Evolutionary conservation across 2,888 invertebrate genomes (phyloP), one percentile per base, ranked within the genome.

Genomic region (Drosophila diplacantha): DNA sequence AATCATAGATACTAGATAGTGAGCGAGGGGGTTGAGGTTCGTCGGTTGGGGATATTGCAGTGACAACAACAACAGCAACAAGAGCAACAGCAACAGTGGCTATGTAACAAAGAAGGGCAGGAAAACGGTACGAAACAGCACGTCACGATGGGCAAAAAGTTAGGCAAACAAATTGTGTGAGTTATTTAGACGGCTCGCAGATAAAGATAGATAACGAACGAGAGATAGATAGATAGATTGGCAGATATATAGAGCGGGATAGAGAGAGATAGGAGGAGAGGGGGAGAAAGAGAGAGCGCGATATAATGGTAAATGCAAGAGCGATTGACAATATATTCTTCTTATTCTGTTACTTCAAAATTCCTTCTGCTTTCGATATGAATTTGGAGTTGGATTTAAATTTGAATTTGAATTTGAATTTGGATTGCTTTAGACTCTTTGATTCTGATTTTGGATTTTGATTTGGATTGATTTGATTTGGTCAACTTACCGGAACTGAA

Each of bases 401-500:
- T 31, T 52, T 62, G 51, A 31, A 51, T 60, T 26, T 58, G 46
- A 34, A 50, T 20, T 20, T 22, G 39, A 5, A 39, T 7, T n/a
- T 22, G n/a, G 22, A 18, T 62, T 55, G 29, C 7, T 62, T 72
- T 72, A 54, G 71, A 64, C 72, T 73, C 65, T 60, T 60, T 81
- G 77, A 53, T 63, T 83, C 51, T 57, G 52, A 31, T 16, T 29
- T 51, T 60, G 52, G 35, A 50, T 60, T 62, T 68, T 47, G 67
- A 61, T 63, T 72, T 72, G 58, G 69, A 63, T 73, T 72, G 74
- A 69, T 60, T 61, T 81, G 79, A 54, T 64, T 84, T 80, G 74
- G 71, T 78, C 73, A 81, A 87, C 91, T 92, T 92, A 95, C 95
- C 95, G 92, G 94, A 93, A 90, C 94, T 95, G 90, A 95, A 95